Base-by-base conservation (phyloP, 2,888 invertebrate species). In the Polia nebulosa region DNA sequence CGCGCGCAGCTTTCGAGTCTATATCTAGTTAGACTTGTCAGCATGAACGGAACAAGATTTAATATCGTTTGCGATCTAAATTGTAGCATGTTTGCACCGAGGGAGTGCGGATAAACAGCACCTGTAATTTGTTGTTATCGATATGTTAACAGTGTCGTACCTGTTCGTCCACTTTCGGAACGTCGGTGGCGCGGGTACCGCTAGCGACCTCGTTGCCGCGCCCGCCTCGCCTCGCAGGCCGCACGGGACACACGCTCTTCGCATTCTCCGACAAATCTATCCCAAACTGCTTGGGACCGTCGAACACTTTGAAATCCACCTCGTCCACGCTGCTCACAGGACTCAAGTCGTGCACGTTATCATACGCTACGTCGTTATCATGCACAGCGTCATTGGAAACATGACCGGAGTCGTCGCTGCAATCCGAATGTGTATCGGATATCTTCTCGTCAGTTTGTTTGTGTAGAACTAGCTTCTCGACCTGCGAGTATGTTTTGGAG, bases 351-450 rank as follows among this genome's bases (percentile, higher is more conserved):
- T 90, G 89, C 61, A 91, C 90, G 81, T 89, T 91, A 83, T 95
- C 94, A 80, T 93, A 94, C 25, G 90, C 85, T 11, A 87, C 88
- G 72, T 97, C 97, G 85, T 96, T 96, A 89, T 97, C 97, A 87
- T 97, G 97, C 59, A 97, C 97, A 70, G 97, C 97, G 88, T 97
- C 97, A 87, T 97, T 98, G 58, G 98, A 98, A 82, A 97, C 98
- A 92, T 98, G 97, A 72, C 98, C 98, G 66, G 98, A 98, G 93
- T 98, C 98, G 85, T 98, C 98, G 68, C 97, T 97, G 85, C 97
- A 97, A 85, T 97, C 97, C 8, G 97, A 97, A 78, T 96, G 96
- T 80, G 96, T 96, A 90, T 96, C 96, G 71, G 96, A 96, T 89
- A 94, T 93, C 89, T 96, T 96, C 83, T 96, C 95, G 57, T 95